These are phyloP conservation scores for Trachymyrmex septentrionalis DNA, from an alignment of 1,140 invertebrate genomes.

Conservation along the genomic window DNA sequence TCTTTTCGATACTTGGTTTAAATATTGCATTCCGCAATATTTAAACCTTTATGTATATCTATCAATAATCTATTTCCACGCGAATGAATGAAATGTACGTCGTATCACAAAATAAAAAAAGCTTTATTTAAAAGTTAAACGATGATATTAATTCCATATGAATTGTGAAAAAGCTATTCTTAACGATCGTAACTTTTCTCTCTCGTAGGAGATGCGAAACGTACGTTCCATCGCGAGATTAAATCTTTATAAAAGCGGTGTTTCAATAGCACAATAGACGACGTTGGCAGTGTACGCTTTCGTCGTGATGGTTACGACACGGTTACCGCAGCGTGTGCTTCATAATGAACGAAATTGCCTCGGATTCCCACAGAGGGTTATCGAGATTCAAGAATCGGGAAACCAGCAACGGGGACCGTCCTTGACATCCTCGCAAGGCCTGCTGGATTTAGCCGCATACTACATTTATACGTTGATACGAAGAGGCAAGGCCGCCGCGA, in stretches of 20 bases:
- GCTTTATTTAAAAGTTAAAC: not conserved
- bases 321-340: conserved; percentile 14
- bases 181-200: not conserved
- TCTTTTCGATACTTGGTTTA: not conserved
- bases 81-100: not conserved
- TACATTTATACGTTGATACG: conserved; percentile 3
- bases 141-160: not conserved
- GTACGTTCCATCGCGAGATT: not conserved
- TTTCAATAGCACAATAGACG: not conserved
- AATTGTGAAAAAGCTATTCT: not conserved
- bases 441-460: conserved; percentile 17
- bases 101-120: no score
- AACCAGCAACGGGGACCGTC: not conserved
- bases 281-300: not conserved
- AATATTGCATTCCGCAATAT: not conserved
- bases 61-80: not conserved
- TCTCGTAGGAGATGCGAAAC: not conserved
- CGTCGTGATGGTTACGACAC: not conserved
- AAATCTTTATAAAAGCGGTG: not conserved
- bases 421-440: conserved; percentile 62
- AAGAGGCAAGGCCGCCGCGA: not conserved
- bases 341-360: conserved; percentile 41
- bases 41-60: not conserved
- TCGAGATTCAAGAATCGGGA: conserved; percentile 30
- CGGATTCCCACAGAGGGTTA: conserved; percentile 22